A percentile compares a stretch with the other conserved stretches of the same genome.
These are phyloP conservation scores for Busseola fusca DNA, from an alignment of 2,888 invertebrate genomes.

Conservation along the genomic window DNA sequence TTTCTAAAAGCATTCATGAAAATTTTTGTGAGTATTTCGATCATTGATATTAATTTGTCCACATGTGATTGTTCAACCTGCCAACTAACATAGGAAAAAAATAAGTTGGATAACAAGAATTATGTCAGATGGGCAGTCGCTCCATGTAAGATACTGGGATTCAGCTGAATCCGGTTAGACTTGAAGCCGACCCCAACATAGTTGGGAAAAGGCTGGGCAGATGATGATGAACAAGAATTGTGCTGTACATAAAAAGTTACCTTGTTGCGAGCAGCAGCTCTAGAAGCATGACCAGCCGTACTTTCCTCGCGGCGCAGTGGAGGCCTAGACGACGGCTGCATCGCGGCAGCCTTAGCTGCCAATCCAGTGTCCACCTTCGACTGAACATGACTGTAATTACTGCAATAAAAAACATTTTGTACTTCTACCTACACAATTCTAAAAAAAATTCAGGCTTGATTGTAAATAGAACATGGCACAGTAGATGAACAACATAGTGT, in stretches of 20 bases:
- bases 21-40: neutral
- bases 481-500: too few relatives aligned
- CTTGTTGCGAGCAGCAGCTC: constrained; percentile 75
- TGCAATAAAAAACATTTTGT: constrained; percentile 58
- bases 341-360: constrained; percentile 63
- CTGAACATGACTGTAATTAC: constrained; percentile 84
- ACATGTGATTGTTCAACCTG: neutral
- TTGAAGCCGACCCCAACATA: too few relatives aligned
- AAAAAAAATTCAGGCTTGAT: neutral
- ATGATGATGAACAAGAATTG: too few relatives aligned
- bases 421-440: constrained; percentile 49
- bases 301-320: constrained; percentile 83
- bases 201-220: too few relatives aligned
- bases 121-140: too few relatives aligned
- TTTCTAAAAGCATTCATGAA: neutral
- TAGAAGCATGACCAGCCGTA: constrained; percentile 78
- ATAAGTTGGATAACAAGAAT: neutral
- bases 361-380: constrained; percentile 85
- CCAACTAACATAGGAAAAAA: neutral
- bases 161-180: too few relatives aligned
- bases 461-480: neutral
- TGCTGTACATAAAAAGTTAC: constrained; percentile 63
- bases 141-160: too few relatives aligned
- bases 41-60: neutral
- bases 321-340: constrained; percentile 76